phyloP scores from a whole-genome alignment of 2,888 invertebrate genomes.

The Ommatoiulus sabulosus region DNA sequence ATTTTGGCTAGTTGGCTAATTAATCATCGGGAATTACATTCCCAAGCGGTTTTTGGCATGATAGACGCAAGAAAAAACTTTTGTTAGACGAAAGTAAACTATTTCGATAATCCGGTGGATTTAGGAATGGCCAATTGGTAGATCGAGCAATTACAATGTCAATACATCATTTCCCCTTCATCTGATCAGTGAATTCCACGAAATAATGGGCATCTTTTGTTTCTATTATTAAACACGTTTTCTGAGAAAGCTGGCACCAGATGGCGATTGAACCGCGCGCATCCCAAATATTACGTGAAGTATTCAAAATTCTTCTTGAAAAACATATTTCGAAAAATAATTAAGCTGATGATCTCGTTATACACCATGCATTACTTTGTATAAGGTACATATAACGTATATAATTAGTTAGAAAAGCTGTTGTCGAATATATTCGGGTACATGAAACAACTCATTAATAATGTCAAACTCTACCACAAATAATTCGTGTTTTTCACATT shows the following conservation, averaged over 20 bases:
- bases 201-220: neutral
- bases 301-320: too few relatives aligned
- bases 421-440: too few relatives aligned
- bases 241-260: neutral
- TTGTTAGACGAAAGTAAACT: neutral
- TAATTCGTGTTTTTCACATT: too few relatives aligned
- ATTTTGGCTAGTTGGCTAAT: conserved; percentile 24
- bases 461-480: too few relatives aligned
- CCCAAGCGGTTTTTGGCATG: neutral
- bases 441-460: too few relatives aligned
- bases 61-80: neutral
- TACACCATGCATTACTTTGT: too few relatives aligned
- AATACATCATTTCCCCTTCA: neutral
- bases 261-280: too few relatives aligned
- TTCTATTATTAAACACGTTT: neutral
- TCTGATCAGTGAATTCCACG: neutral
- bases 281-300: too few relatives aligned
- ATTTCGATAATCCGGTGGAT: neutral
- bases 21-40: neutral
- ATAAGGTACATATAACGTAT: too few relatives aligned
- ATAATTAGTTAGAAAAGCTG: too few relatives aligned
- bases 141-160: neutral
- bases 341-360: too few relatives aligned
- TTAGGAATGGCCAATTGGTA: conserved; percentile 14
- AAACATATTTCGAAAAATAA: too few relatives aligned